Conservation (phyloP, 2,888 invertebrate genomes). For the Cosmopolites sordidus region DNA sequence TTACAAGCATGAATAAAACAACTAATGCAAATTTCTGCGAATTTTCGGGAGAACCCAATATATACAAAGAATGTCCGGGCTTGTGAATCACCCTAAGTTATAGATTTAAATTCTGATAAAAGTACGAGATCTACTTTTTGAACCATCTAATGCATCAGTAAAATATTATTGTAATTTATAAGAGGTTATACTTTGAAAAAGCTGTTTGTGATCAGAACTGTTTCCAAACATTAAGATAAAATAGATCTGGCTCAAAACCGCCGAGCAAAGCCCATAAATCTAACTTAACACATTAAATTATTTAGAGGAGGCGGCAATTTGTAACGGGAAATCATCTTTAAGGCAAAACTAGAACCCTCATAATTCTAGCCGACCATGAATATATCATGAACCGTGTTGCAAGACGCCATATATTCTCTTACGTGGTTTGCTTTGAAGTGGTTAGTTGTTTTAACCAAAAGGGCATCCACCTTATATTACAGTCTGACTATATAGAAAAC, state of each 20-base stretch:
- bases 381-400: constrained; percentile 18
- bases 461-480: too few species aligned
- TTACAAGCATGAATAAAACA: too few species aligned
- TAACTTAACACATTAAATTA: constrained; percentile 45
- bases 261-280: constrained; percentile 34
- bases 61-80: too few species aligned
- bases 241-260: constrained; percentile 10
- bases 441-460: too few species aligned
- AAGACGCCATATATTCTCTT: not conserved
- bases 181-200: constrained; percentile 7
- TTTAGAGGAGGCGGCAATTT: constrained; percentile 46
- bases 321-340: constrained; percentile 46
- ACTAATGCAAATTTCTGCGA: too few species aligned
- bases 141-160: too few species aligned
- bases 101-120: too few species aligned
- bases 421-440: not conserved
- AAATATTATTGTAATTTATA: too few species aligned
- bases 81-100: too few species aligned
- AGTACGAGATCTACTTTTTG: too few species aligned
- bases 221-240: constrained; percentile 12
- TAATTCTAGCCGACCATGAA: constrained; percentile 42
- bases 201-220: constrained; percentile 6
- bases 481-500: too few species aligned
- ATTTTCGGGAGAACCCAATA: too few species aligned
- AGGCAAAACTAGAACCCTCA: constrained; percentile 43